Base-by-base conservation (phyloP, 2,797 vertebrate species). In the Sarcophilus harrisii region DNA sequence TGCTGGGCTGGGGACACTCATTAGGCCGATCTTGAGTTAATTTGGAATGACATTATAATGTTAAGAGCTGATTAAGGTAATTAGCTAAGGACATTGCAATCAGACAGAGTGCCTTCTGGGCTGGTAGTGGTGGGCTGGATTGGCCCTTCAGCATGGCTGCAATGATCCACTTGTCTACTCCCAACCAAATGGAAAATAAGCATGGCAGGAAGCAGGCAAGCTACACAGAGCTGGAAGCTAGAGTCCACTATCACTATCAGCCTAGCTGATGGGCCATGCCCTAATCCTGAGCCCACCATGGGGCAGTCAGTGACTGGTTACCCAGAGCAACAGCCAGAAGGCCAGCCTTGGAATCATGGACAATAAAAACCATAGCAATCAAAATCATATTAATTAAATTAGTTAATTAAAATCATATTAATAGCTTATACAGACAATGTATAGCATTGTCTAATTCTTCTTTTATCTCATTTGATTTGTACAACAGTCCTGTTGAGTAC, bases 1-100 rank as follows among this genome's bases (percentile, higher is more conserved):
- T 45, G 21, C 38, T 45, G 38, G 38, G 21, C 38, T 87, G 24
- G 21, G 66, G 66, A 18, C 6, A n/a, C n/a, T 29, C 18, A 38
- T 10, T 94, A 55, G 12, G 54, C 95, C 97, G 30, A 9, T 93
- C 95, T 94, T 95, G 95, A 38, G 1, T 96, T 97, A 92, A 60
- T 95, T 95, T 95, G 90, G 10, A 89, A 52, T 91, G 94, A 90
- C 92, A 8, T 81, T 55, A 52, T 58, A 0, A 90, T 93, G 91
- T 93, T 95, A 93, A 94, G 4, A 5, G 6, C 38, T 93, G 30
- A 90, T 91, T 95, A 45, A 92, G 95, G 3, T 95, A 94, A 62
- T 1, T 91, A 58, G 14, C 29, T n/a, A 12, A 92, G 11, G 81
- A 81, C 45, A 92, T 32, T 58, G 18, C 21, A 87, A 32, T 90